These are phyloP conservation scores for Phymastichus coffea DNA, from an alignment of 1,140 invertebrate genomes.

Conservation along the genomic window DNA sequence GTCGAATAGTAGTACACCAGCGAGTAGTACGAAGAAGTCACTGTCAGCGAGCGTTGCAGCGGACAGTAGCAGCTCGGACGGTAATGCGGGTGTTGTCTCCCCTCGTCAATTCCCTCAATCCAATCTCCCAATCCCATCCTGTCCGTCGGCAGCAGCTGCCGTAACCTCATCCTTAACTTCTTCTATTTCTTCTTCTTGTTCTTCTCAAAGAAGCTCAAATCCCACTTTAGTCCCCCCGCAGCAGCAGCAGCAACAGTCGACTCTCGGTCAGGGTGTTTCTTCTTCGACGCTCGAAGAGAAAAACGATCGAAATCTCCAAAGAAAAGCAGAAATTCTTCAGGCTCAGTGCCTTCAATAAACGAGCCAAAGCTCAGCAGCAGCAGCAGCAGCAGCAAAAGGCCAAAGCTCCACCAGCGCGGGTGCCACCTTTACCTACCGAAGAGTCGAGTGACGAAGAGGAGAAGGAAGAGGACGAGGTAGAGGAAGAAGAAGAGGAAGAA, in stretches of 20 bases:
- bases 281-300: slow-evolving; percentile 57
- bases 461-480: slow-evolving; percentile 25
- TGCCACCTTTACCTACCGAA: neutral
- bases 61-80: slow-evolving; percentile 61
- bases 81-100: slow-evolving; percentile 62
- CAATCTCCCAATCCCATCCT: slow-evolving; percentile 39
- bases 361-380: no score
- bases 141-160: neutral
- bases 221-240: neutral
- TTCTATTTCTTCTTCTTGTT: slow-evolving; percentile 1
- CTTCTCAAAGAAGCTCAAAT: no score
- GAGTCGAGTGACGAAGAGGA: neutral
- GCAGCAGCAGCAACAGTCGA: neutral
- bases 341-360: slow-evolving; percentile 70
- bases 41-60: slow-evolving; percentile 46
- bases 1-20: slow-evolving; percentile 15
- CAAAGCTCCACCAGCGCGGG: slow-evolving; percentile 38
- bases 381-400: no score
- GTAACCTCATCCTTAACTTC: slow-evolving; percentile 30
- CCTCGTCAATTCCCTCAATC: slow-evolving; percentile 55
- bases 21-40: slow-evolving; percentile 43
- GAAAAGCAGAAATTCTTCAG: slow-evolving; percentile 85
- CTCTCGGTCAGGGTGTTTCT: neutral
- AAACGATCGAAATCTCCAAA: slow-evolving; percentile 76
- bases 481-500: slow-evolving; percentile 27